Evolutionary conservation across 2,888 invertebrate genomes (phyloP).

Genomic region (Caenorhabditis uteleia): DNA sequence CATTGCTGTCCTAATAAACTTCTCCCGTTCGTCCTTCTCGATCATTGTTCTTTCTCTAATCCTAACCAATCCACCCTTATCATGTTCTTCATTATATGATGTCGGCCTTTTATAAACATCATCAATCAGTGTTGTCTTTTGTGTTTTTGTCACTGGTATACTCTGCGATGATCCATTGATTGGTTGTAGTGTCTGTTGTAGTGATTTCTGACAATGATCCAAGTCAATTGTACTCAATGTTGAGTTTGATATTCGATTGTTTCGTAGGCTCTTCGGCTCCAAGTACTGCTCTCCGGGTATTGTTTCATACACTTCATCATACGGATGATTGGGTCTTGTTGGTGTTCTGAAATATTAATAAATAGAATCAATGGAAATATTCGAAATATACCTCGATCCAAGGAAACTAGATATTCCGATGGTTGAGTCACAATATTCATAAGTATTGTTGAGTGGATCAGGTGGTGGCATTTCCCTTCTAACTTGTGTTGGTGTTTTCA

Average conservation of each 20-base stretch:
- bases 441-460: conserved; percentile 32
- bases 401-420: conserved; percentile 47
- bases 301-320: conserved; percentile 53
- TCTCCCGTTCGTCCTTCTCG: conserved; percentile 26
- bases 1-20: conserved; percentile 18
- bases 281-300: conserved; percentile 49
- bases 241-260: conserved; percentile 29
- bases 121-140: conserved; percentile 23
- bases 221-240: conserved; percentile 27
- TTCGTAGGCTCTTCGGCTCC: conserved; percentile 43
- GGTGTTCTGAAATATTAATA: conserved; percentile 22
- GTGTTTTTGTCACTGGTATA: conserved; percentile 11
- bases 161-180: conserved; percentile 31
- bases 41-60: conserved; percentile 21
- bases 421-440: conserved; percentile 45
- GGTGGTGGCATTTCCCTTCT: conserved; percentile 15
- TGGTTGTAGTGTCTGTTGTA: conserved; percentile 19
- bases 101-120: conserved; percentile 27
- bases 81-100: conserved; percentile 17
- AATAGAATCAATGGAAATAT: neutral
- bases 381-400: conserved; percentile 12
- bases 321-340: conserved; percentile 25
- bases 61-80: conserved; percentile 8
- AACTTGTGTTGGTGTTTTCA: conserved; percentile 38
- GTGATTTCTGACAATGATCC: conserved; percentile 13